Evolutionary conservation across 92 coral and sea anemone genomes (phyloP).

Genomic region (Plumapathes pennacea): DNA sequence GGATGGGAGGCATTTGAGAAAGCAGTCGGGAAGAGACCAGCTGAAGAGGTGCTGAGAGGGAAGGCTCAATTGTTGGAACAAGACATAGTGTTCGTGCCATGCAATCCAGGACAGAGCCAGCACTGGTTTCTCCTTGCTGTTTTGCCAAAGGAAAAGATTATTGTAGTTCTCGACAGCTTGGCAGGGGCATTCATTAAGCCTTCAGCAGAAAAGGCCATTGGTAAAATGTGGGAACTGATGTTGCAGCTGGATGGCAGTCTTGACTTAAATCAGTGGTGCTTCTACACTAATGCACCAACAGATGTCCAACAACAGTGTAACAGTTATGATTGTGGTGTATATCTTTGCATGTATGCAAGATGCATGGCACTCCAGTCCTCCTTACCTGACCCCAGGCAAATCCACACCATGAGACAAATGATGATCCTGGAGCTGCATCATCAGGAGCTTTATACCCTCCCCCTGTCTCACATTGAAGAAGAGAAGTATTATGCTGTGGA

Average conservation of each 20-base stretch:
- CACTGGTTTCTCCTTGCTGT: constrained; percentile 59
- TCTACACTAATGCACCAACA: constrained; percentile 9
- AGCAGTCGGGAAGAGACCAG: constrained; percentile 12
- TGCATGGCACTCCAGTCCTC: constrained; percentile 12
- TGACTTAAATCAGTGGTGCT: constrained; percentile 25
- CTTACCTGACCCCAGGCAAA: constrained; percentile 4
- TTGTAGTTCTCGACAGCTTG: constrained; percentile 44
- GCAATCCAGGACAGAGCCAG: constrained; percentile 32
- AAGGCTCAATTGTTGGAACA: constrained; percentile 31
- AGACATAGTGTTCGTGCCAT: constrained; percentile 48
- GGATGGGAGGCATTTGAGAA: constrained; percentile 59
- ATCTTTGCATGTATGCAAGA: constrained; percentile 34
- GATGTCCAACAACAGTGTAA: constrained; percentile 46
- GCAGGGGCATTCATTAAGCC: constrained; percentile 35
- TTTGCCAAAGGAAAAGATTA: constrained; percentile 25
- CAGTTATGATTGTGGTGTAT: constrained; percentile 57
- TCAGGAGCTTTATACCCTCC: constrained; percentile 9
- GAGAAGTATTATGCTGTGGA: constrained; percentile 46
- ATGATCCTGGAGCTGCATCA: constrained; percentile 10
- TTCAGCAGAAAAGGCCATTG: constrained; percentile 3
- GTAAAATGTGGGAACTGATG: constrained; percentile 36
- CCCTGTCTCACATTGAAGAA: not conserved
- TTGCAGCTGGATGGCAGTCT: constrained; percentile 20
- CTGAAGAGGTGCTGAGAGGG: constrained; percentile 13
- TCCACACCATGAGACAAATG: constrained; percentile 1